phyloP scores from a whole-genome alignment of 2,888 invertebrate species.

The Apotomis turbidana region DNA sequence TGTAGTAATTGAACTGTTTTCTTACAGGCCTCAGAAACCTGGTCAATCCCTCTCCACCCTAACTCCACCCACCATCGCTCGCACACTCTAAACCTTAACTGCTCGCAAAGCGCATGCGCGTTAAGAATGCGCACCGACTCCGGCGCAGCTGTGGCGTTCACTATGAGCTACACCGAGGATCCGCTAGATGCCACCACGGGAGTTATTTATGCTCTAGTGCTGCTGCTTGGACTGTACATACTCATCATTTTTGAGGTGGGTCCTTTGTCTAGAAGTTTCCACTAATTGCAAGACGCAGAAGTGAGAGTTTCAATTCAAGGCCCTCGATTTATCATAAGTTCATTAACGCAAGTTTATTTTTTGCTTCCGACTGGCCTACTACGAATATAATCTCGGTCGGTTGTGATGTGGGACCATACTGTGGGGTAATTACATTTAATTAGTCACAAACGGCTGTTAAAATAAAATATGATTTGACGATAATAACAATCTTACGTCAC shows the following conservation, averaged over 20 bases:
- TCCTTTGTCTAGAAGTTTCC: not conserved
- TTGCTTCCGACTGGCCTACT: not conserved
- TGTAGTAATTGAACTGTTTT: not conserved
- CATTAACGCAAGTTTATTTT: too few species aligned
- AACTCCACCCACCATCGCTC: slow-evolving; percentile 74
- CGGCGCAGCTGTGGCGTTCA: slow-evolving; percentile 45
- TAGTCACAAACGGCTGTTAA: too few species aligned
- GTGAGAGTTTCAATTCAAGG: too few species aligned
- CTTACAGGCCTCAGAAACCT: slow-evolving; percentile 72
- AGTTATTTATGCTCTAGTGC: slow-evolving; percentile 86
- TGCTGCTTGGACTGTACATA: slow-evolving; percentile 88
- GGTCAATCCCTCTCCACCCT: slow-evolving; percentile 82
- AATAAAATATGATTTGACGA: too few species aligned
- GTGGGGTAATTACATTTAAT: too few species aligned
- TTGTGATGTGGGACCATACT: not conserved
- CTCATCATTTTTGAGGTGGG: slow-evolving; percentile 91
- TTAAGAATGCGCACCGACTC: slow-evolving; percentile 11
- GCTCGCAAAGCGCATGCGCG: slow-evolving; percentile 32
- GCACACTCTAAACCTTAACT: slow-evolving; percentile 62
- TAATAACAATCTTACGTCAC: too few species aligned
- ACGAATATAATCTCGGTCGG: not conserved
- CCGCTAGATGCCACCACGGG: slow-evolving; percentile 86
- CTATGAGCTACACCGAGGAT: slow-evolving; percentile 77
- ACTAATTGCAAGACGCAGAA: too few species aligned
- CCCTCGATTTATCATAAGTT: too few species aligned